Evolutionary conservation across 2,888 invertebrate genomes (phyloP), one percentile per base, ranked within the genome.

Genomic region (Phoenoteleia sp.): DNA sequence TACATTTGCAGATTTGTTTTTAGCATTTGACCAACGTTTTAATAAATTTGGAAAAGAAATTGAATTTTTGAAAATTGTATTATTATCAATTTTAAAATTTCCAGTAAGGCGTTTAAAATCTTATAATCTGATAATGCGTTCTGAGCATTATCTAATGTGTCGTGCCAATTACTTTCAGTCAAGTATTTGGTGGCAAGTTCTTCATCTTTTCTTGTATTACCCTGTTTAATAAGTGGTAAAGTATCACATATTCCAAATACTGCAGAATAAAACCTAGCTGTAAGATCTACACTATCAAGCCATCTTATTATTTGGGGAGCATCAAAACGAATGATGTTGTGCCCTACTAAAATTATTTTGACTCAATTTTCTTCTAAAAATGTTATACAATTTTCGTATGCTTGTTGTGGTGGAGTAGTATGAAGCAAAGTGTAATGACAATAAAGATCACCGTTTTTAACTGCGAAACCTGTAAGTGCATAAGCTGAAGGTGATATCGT

Each of bases 301-400:
- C 60, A 74, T 5, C 5, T 2, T 13, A 74, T 52, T 39, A 74
- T 74, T 11, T 27, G 2, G 15, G 74, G 74, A 11, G 15, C 25
- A 23, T 74, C 62, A 33, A 29, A 74, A 17, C 33, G 49, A 13
- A 74, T 25, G 11, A 74, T 11, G 19, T 74, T 74, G 39, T 74
- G 74, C 1, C 60, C 74, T 0, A 62, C 49, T 7, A 62, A 2
- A 13, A 74, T 11, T 13, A 74, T 62, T 27, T 74, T 56, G 13
- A 45, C 11, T 6, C 47, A 23, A 6, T 58, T 15, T n/a, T 7
- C 3, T 3, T 7, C 9, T 0, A 71, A 39, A 33, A 45, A 71
- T 4, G 13, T 17, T 0, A 69, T 15, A 7, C 54, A 69, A 42
- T 39, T 15, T 42, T 42, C 4, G 2, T 54, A 39, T 9, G 19